Percentiles rank a stretch among this genome's conserved stretches.
Conservation (phyloP, 2,888 invertebrate genomes). For the Apodemia duryi region DNA sequence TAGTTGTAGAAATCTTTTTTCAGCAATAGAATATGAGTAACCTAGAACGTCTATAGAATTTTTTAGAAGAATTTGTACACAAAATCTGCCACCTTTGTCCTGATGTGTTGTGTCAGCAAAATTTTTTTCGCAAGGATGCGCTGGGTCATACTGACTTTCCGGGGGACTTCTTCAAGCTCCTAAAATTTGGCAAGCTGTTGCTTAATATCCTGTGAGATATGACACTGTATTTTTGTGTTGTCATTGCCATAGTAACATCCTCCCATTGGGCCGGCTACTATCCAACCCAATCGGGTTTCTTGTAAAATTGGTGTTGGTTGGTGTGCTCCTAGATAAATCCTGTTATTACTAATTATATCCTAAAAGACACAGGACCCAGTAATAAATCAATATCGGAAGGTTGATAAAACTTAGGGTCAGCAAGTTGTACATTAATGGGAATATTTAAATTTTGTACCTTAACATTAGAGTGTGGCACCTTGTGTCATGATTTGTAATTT, state of each 20-base stretch:
- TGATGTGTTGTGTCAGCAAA: no score
- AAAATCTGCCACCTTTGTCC: no score
- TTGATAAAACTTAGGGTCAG: conserved; percentile 20
- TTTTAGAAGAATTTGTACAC: no score
- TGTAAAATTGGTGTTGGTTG: conserved; percentile 24
- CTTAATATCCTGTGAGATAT: conserved; percentile 19
- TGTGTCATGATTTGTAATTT: background rate
- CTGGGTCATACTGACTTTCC: no score
- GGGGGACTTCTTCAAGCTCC: conserved; percentile 23
- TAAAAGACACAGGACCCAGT: conserved; percentile 28
- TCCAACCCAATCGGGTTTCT: conserved; percentile 27
- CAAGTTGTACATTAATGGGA: no score
- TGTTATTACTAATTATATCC: conserved; percentile 22
- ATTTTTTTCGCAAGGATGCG: no score
- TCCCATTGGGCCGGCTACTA: conserved; percentile 26
- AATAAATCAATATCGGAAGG: conserved; percentile 24
- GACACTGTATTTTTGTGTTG: conserved; percentile 16
- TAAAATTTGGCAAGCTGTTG: conserved; percentile 23
- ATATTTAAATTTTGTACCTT: no score
- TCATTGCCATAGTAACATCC: background rate
- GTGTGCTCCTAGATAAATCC: conserved; percentile 20
- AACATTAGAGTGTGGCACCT: conserved; percentile 20
- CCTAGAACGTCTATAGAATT: no score
- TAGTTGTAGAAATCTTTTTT: no score
- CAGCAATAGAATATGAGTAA: no score